Percentiles rank a stretch among this genome's conserved stretches.
Evolutionary conservation across 2,797 vertebrate species (phyloP).

Genomic region (Allochrocebus solatus): DNA sequence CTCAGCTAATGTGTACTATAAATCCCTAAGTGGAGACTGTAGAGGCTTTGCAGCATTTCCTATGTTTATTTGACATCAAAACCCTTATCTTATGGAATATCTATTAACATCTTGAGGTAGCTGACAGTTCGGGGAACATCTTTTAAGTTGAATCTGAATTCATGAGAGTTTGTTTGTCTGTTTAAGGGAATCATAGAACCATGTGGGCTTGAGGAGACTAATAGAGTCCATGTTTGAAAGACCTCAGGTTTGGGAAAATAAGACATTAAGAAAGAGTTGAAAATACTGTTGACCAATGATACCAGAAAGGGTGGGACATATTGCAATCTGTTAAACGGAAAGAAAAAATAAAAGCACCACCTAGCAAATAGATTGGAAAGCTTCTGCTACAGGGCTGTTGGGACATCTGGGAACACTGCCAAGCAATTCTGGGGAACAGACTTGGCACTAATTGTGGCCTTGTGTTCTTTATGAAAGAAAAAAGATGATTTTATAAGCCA

Average conservation of each 20-base stretch:
- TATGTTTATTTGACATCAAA: neutral
- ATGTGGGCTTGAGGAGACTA: neutral
- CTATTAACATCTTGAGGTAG: neutral
- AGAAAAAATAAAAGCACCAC: neutral
- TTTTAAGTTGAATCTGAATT: slow-evolving; percentile 1
- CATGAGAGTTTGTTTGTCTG: neutral
- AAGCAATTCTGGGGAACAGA: slow-evolving; percentile 50
- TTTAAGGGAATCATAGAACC: neutral
- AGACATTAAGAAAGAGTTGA: neutral
- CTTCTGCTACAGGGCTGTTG: neutral
- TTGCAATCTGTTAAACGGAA: neutral
- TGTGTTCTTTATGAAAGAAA: slow-evolving; percentile 66
- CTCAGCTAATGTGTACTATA: neutral
- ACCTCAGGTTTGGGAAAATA: neutral
- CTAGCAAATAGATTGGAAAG: neutral
- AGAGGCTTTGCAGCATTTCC: neutral
- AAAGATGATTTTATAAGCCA: slow-evolving; percentile 59
- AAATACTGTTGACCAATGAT: neutral
- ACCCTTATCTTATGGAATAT: neutral
- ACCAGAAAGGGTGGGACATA: neutral
- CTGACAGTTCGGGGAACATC: neutral
- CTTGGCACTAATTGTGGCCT: slow-evolving; percentile 28
- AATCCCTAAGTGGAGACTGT: neutral
- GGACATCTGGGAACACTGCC: slow-evolving; percentile 26
- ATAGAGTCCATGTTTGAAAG: neutral